phyloP scores from a whole-genome alignment of 1,140 invertebrate species.

The Drosophila lini region DNA sequence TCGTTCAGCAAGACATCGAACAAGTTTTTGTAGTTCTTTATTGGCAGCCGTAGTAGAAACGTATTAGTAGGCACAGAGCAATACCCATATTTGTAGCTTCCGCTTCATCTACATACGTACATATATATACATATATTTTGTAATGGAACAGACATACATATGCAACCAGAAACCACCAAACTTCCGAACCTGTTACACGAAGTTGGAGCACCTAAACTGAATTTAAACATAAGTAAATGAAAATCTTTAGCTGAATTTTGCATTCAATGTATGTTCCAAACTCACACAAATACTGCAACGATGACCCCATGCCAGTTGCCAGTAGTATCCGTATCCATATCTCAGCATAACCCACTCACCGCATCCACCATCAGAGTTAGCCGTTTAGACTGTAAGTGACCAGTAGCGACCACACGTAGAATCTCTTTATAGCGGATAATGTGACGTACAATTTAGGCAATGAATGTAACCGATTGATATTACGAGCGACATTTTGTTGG shows the following conservation, averaged over 20 bases:
- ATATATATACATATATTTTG: constrained; percentile 16
- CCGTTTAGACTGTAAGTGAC: constrained; percentile 41
- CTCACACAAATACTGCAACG: constrained; percentile 21
- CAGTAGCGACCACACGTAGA: constrained; percentile 55
- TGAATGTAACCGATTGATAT: constrained; percentile 79
- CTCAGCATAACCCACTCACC: constrained; percentile 1
- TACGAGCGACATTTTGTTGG: constrained; percentile 80
- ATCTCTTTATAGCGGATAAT: constrained; percentile 56
- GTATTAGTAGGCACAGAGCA: constrained; percentile 43
- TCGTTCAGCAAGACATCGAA: constrained; percentile 72
- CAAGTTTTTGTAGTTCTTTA: constrained; percentile 73
- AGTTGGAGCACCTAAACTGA: constrained; percentile 53
- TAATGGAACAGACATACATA: constrained; percentile 50
- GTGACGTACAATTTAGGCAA: constrained; percentile 61
- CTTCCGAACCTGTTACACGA: constrained; percentile 75
- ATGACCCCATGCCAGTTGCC: constrained; percentile 68
- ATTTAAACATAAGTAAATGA: constrained; percentile 75
- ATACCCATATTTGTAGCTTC: constrained; percentile 54
- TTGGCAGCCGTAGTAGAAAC: constrained; percentile 48
- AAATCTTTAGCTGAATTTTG: constrained; percentile 81
- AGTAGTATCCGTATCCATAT: constrained; percentile 31
- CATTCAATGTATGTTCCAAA: constrained; percentile 58
- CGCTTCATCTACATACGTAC: constrained; percentile 51
- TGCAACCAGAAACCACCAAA: constrained; percentile 78
- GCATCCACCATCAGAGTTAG: constrained; percentile 39